phyloP scores from a whole-genome alignment of 1,140 invertebrate genomes.

The Eueides isabella region DNA sequence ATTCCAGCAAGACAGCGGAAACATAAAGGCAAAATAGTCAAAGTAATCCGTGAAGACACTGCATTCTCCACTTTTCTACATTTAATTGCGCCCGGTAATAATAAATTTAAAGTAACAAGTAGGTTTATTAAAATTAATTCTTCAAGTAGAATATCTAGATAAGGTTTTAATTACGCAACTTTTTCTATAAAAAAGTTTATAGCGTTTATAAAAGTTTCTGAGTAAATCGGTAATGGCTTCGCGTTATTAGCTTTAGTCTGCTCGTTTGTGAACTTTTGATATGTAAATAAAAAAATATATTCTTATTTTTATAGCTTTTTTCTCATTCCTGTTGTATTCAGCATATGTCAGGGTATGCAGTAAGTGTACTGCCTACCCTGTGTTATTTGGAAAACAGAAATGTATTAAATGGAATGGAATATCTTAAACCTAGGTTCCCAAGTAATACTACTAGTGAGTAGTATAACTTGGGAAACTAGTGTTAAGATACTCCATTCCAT shows the following conservation, averaged over 20 bases:
- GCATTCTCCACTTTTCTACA: no score
- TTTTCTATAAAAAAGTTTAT: neutral
- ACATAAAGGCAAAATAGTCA: neutral
- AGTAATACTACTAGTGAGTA: no score
- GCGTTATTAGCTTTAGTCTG: neutral
- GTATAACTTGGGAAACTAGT: no score
- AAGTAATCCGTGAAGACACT: neutral
- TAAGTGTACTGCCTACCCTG: no score
- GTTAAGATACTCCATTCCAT: no score
- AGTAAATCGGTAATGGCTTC: constrained; percentile 6
- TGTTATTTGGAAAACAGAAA: no score
- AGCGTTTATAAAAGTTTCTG: constrained; percentile 1
- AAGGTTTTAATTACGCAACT: constrained; percentile 9
- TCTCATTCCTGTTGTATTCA: no score
- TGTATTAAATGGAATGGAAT: no score
- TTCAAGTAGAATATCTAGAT: constrained; percentile 4
- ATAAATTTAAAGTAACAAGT: neutral
- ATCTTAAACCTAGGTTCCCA: no score
- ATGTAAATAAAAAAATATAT: neutral
- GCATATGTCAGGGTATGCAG: no score
- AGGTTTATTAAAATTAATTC: constrained; percentile 3
- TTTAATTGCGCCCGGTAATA: neutral
- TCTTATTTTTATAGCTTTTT: neutral
- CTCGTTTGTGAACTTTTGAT: neutral
- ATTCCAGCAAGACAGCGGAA: no score